Base-by-base conservation (phyloP, 2,113 vertebrate species). In the Poeciliopsis retropinna region DNA sequence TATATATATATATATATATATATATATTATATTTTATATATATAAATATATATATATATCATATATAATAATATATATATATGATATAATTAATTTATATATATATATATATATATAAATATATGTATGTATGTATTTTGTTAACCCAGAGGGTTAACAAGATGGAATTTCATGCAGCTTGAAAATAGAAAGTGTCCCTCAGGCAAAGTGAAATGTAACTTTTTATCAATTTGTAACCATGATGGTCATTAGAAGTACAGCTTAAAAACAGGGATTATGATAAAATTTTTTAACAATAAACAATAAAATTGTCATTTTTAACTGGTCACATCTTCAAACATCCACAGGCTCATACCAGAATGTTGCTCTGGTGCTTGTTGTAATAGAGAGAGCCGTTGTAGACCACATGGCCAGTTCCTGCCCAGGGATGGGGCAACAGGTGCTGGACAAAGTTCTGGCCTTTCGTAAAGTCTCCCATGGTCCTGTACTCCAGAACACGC, bases 381-480 rank as follows among this genome's bases (percentile, higher is more conserved):
- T 95, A 95, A 86, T 94, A 94, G 7, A 95, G 91, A 0, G 93
- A 95, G 0, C 94, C 93, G 32, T 95, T 94, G 83, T 94, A 94
- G 37, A 95, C 92, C 79, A 95, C 93, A 4, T 95, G 94, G 29
- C 94, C 94, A 0, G 94, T 95, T 32, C 94, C 94, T 9, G 92
- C 96, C 95, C 97, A 94, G 0, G 95, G 92, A 67, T 87, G 91
- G 0, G 96, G 96, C 82, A 98, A 89, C 83, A 97, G 85, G 28
- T 98, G 95, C 57, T 98, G 95, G 65, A 97, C 94, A 25, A 98
- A 98, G 94, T 97, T 97, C 90, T 97, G 96, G 0, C 97, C 97
- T 60, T 95, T 95, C 30, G 94, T 91, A 65, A 99, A 99, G 82
- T 98, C 97, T 8, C 94, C 93, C 87, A 99, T 93, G 19, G 95